Evolutionary conservation across 2,113 vertebrate species (phyloP).

Genomic region (Theristicus caerulescens): DNA sequence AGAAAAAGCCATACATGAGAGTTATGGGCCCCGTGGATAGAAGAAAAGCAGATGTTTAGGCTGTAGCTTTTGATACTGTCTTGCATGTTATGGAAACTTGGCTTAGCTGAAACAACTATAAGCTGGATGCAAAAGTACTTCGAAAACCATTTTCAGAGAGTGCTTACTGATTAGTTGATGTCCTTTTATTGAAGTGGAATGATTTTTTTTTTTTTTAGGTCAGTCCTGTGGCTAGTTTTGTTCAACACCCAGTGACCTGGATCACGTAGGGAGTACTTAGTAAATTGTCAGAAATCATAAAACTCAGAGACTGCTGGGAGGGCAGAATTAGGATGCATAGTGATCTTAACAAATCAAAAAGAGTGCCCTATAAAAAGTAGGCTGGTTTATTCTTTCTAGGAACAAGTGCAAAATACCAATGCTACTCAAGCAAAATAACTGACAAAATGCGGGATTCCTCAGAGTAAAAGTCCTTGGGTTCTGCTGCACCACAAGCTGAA

Average conservation of each 20-base stretch:
- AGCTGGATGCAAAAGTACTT: background rate
- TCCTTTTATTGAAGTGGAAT: background rate
- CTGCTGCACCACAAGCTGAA: background rate
- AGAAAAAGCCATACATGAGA: background rate
- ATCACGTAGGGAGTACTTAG: background rate
- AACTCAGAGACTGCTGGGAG: background rate
- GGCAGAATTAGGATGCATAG: background rate
- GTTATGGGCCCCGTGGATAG: background rate
- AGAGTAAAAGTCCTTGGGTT: background rate
- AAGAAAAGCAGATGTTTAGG: constrained; percentile 6
- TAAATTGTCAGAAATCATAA: background rate
- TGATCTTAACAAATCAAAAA: background rate
- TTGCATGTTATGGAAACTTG: background rate
- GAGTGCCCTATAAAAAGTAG: background rate
- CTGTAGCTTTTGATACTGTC: background rate
- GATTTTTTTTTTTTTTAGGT: background rate
- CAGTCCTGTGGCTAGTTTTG: background rate
- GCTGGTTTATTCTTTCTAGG: background rate
- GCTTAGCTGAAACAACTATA: background rate
- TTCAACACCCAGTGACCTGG: background rate
- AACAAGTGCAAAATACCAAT: background rate
- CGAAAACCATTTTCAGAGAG: background rate
- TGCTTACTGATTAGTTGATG: background rate
- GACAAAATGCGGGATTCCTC: background rate
- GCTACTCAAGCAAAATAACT: background rate